Base-by-base conservation (phyloP, 1,140 invertebrate genomes). In the Octopus bimaculoides region DNA sequence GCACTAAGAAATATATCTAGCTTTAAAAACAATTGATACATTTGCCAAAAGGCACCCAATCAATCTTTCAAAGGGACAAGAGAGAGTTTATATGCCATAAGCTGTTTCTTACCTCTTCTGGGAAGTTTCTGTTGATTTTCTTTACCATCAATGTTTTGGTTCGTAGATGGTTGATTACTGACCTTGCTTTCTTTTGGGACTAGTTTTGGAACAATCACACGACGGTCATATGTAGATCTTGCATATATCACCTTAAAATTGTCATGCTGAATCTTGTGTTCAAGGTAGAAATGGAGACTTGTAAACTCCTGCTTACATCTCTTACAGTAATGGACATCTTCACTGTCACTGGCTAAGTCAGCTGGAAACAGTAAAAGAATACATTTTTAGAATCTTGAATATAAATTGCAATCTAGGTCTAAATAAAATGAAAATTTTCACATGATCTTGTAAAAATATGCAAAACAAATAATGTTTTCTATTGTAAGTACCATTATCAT, bases 221-320 rank as follows among this genome's bases (percentile, higher is more conserved):
- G 61, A 20, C 82, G 74, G 61, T 85, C 80, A 71, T 81, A 79
- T 4, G 80, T 78, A 10, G 84, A 82, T 5, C 86, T 76, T 56
- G 82, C 81, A 52, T 85, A 85, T 5, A 82, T 81, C 17, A 87
- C 81, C 54, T 86, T 85, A 79, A 79, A 86, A 77, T 86, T 87
- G 76, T 88, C 86, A 82, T 88, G 83, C 66, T 83, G 81, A 12
- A 87, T 79, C 77, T 88, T 88, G 79, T 88, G 87, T 77, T 87
- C 82, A 8, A 88, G 78, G 77, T 86, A 88, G 26, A 83, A 81
- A 75, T 83, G 78, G 52, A 88, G 78, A 75, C 81, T 85, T 20
- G 82, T 84, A 77, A 87, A 87, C 17, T 86, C 83, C 56, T 85
- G 79, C 55, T 85, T 84, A 82, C 87, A 88, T 79, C 83, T 84